Evolutionary conservation across 1,140 invertebrate species (phyloP).

Genomic region (Drosophila rufa): DNA sequence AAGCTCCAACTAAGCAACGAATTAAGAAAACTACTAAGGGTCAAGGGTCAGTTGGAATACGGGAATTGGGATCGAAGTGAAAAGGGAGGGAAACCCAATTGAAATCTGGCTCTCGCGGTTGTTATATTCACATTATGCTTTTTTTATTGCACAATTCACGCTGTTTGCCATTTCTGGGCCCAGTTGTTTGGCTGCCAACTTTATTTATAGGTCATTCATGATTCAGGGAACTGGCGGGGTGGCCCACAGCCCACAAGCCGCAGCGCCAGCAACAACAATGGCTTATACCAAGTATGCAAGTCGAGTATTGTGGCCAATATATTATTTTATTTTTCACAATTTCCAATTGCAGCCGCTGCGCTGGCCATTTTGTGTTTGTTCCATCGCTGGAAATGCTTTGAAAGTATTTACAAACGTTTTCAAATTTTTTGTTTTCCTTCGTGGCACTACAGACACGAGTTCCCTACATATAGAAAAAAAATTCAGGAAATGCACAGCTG

Average conservation of each 20-base stretch:
- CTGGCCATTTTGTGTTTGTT: conserved; percentile 73
- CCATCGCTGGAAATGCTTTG: conserved; percentile 80
- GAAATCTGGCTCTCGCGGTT: conserved; percentile 48
- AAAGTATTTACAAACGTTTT: conserved; percentile 81
- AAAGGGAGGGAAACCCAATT: conserved; percentile 22
- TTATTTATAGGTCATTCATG: conserved; percentile 79
- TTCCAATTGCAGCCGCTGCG: conserved; percentile 57
- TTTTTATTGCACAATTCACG: conserved; percentile 77
- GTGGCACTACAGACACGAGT: conserved; percentile 69
- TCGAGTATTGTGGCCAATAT: conserved; percentile 49
- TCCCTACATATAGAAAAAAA: conserved; percentile 52
- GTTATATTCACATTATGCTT: conserved; percentile 63
- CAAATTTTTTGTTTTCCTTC: conserved; percentile 40
- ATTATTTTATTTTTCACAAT: conserved; percentile 71
- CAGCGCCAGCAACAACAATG: conserved; percentile 41
- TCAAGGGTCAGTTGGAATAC: conserved; percentile 46
- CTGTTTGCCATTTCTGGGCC: conserved; percentile 64
- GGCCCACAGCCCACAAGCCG: conserved; percentile 14
- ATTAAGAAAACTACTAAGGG: conserved; percentile 25
- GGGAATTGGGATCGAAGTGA: background rate
- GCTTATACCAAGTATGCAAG: conserved; percentile 51
- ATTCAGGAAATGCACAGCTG: conserved; percentile 15
- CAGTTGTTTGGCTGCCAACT: conserved; percentile 72
- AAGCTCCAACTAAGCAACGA: background rate
- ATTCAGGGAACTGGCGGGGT: conserved; percentile 21